Evolutionary conservation across 2,113 vertebrate species (phyloP).

Genomic region (Nibea albiflora): DNA sequence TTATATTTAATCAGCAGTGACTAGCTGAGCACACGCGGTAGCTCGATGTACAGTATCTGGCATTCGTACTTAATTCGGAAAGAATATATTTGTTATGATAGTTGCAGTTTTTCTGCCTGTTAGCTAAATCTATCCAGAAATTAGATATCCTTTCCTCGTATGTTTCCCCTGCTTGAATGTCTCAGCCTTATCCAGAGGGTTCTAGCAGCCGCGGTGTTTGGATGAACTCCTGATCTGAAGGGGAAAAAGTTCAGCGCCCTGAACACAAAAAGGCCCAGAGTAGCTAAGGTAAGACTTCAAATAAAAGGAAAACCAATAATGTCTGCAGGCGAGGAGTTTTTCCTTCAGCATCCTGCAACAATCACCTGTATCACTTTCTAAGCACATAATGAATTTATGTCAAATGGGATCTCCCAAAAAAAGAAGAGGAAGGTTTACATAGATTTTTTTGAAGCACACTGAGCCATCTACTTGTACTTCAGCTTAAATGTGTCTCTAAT

Average conservation of each 20-base stretch:
- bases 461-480: neutral
- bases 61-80: slow-evolving; percentile 12
- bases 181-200: neutral
- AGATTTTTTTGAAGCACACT: neutral
- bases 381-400: neutral
- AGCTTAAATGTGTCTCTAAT: neutral
- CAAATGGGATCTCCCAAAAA: neutral
- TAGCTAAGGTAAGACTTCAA: neutral
- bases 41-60: neutral
- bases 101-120: neutral
- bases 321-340: neutral
- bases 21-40: neutral
- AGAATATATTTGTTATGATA: neutral
- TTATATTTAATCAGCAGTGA: slow-evolving; percentile 2
- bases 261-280: neutral
- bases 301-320: slow-evolving; percentile 1
- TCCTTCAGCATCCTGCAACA: neutral
- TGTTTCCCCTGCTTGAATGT: too few species aligned
- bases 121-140: neutral
- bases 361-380: neutral
- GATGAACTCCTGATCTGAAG: neutral
- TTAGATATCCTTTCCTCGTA: neutral
- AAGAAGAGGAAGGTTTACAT: neutral
- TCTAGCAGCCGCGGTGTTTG: neutral
- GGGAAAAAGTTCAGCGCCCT: neutral